Evolutionary conservation across 2,888 invertebrate genomes (phyloP).

Genomic region (Tetranychus piercei): DNA sequence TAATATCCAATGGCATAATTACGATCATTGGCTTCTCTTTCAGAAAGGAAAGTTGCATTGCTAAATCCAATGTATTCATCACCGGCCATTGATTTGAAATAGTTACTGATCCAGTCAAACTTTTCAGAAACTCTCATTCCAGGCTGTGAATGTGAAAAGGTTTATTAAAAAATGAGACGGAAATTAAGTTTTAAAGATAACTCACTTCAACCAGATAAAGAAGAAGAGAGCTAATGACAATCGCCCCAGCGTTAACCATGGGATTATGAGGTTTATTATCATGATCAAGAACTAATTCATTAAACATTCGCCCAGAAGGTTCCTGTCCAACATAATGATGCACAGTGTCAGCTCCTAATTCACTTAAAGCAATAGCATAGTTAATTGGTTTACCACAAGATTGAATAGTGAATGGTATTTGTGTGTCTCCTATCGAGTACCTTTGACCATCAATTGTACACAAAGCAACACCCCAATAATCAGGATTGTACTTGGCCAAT

Average conservation of each 20-base stretch:
- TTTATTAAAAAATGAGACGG: neutral
- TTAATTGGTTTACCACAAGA: conserved; percentile 81
- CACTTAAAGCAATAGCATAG: conserved; percentile 81
- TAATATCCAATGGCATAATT: conserved; percentile 95
- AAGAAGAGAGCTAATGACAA: conserved; percentile 67
- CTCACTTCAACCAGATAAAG: conserved; percentile 50
- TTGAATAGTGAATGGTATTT: conserved; percentile 79
- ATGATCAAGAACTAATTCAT: conserved; percentile 78
- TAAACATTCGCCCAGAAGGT: conserved; percentile 88
- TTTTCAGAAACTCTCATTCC: conserved; percentile 79
- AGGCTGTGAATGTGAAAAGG: conserved; percentile 34
- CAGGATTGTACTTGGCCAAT: conserved; percentile 64
- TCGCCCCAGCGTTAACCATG: conserved; percentile 99
- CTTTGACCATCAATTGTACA: conserved; percentile 88
- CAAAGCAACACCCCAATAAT: conserved; percentile 83
- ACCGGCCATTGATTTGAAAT: conserved; percentile 48
- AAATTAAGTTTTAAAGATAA: neutral
- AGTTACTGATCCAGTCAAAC: conserved; percentile 56
- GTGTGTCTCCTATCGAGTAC: conserved; percentile 63
- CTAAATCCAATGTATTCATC: conserved; percentile 72
- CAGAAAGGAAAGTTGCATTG: conserved; percentile 87
- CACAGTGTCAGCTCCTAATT: conserved; percentile 71
- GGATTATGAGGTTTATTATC: conserved; percentile 95
- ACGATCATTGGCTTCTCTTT: conserved; percentile 85
- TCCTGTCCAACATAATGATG: conserved; percentile 91